A percentile compares a stretch with the other conserved stretches of the same genome.
These are phyloP conservation scores for Glandiceps talaboti DNA, from an alignment of 53 echinoderm and acorn worm genomes.

Conservation along the genomic window DNA sequence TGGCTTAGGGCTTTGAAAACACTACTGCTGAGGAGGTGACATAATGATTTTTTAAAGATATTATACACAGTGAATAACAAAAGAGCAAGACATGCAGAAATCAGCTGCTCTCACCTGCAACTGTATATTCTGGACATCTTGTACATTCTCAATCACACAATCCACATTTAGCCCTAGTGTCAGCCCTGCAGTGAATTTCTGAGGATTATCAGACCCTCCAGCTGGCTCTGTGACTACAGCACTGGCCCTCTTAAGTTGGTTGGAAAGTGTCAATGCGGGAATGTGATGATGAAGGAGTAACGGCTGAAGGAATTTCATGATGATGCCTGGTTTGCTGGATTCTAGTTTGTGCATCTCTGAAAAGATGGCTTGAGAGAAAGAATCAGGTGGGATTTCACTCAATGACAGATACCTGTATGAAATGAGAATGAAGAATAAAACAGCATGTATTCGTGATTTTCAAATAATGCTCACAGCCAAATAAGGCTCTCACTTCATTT, in stretches of 20 bases:
- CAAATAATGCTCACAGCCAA: too few species aligned
- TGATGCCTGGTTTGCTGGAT: constrained; percentile 66
- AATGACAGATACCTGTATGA: neutral
- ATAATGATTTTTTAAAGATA: too few species aligned
- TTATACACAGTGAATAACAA: too few species aligned
- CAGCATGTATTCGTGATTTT: too few species aligned
- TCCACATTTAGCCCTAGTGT: constrained; percentile 51
- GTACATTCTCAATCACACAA: constrained; percentile 59
- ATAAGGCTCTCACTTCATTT: too few species aligned
- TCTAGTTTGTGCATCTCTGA: constrained; percentile 83
- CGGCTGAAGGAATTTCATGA: constrained; percentile 79
- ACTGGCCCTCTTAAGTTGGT: constrained; percentile 45
- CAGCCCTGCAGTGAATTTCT: constrained; percentile 78
- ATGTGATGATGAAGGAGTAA: constrained; percentile 61
- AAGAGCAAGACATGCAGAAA: too few species aligned
- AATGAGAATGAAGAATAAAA: too few species aligned
- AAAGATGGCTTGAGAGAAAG: constrained; percentile 81
- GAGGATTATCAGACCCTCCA: constrained; percentile 84
- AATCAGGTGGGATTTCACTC: constrained; percentile 25
- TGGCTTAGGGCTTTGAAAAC: too few species aligned
- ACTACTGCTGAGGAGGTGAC: too few species aligned
- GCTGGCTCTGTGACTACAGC: constrained; percentile 59
- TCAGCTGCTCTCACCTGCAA: constrained; percentile 74
- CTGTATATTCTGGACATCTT: constrained; percentile 57
- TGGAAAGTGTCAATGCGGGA: constrained; percentile 50